A percentile compares a stretch with the other conserved stretches of the same genome.
Conservation (phyloP, 2,797 vertebrate genomes). For the Periparus ater region DNA sequence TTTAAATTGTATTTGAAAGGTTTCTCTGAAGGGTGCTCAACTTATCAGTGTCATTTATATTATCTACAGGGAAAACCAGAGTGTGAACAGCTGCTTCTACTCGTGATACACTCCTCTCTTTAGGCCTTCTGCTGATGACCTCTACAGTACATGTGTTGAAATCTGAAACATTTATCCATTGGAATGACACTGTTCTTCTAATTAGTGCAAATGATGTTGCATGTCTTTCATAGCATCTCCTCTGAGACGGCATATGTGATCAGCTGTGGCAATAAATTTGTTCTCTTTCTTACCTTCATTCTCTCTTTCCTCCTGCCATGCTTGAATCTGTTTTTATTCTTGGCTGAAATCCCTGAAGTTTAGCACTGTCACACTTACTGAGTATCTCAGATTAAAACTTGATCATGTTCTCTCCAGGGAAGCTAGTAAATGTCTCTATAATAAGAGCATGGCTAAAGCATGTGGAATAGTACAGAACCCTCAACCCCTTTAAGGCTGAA, state of each 20-base stretch:
- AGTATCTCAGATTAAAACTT: background rate
- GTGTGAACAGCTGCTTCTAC: constrained; percentile 1
- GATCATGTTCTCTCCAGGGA: background rate
- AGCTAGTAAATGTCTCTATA: background rate
- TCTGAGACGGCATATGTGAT: constrained; percentile 4
- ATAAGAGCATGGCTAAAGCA: background rate
- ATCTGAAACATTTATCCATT: constrained; percentile 60
- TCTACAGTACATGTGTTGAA: constrained; percentile 40
- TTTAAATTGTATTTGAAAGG: constrained; percentile 23
- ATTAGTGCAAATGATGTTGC: constrained; percentile 57
- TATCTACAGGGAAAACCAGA: background rate
- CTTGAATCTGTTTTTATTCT: background rate
- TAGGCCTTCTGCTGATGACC: constrained; percentile 53
- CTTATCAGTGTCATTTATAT: constrained; percentile 7
- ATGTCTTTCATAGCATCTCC: constrained; percentile 23
- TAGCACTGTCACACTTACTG: constrained; percentile 28
- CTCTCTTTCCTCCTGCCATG: background rate
- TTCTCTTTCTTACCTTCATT: background rate
- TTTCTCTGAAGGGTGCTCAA: constrained; percentile 5
- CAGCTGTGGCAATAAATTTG: constrained; percentile 4
- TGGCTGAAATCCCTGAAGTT: constrained; percentile 5
- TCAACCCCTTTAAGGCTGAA: background rate
- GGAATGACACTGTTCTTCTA: constrained; percentile 33
- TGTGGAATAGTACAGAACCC: background rate
- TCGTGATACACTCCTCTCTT: background rate